Evolutionary conservation across 2,113 vertebrate species (phyloP), one percentile per base, ranked within the genome.

Genomic region (Rhea pennata): DNA sequence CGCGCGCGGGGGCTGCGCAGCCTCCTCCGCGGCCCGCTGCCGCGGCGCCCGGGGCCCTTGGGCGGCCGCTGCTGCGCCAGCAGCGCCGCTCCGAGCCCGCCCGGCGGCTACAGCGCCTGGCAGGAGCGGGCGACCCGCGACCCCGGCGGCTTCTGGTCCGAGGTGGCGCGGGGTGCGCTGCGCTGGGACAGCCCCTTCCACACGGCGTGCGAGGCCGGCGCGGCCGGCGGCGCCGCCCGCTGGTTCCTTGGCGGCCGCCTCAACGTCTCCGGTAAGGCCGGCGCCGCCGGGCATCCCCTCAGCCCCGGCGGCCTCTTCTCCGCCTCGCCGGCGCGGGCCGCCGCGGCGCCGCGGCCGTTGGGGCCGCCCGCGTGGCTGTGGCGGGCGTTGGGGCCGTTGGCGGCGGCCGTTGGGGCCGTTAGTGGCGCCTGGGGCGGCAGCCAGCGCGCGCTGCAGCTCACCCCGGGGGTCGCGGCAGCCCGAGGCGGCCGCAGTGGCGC

Each of bases 221-320:
- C 97, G 42, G 96, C 98, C 42, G 77, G 66, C 15, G 98, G 98
- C 33, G 92, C 59, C 83, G 97, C 98, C 93, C 93, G 93, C 82
- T 99, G 99, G 99, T 99, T 99, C 96, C 97, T 98, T 88, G 99
- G 99, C 27, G 99, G 99, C 69, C 98, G 98, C 85, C 93, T 99
- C 13, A 99, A 99, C 79, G 99, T 99, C 69, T 99, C 99, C 20
- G 99, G 99, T 99, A 96, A 98, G 98, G 46, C 4, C 31, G 11
- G 27, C 36, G 15, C 36, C 21, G 42, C 66, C 5, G 31, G 31
- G 67, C 88, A 36, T 39, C 62, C 58, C 46, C 48, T 66, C 36
- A 39, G 23, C 26, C 66, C 44, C n/a, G 71, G 46, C 16, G 54
- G 54, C 54, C 54, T 14, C 26, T 29, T 26, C 54, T 23, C 64